Evolutionary conservation across 2,888 invertebrate genomes (phyloP), one percentile per base, ranked within the genome.

Genomic region (Bombyx huttoni): DNA sequence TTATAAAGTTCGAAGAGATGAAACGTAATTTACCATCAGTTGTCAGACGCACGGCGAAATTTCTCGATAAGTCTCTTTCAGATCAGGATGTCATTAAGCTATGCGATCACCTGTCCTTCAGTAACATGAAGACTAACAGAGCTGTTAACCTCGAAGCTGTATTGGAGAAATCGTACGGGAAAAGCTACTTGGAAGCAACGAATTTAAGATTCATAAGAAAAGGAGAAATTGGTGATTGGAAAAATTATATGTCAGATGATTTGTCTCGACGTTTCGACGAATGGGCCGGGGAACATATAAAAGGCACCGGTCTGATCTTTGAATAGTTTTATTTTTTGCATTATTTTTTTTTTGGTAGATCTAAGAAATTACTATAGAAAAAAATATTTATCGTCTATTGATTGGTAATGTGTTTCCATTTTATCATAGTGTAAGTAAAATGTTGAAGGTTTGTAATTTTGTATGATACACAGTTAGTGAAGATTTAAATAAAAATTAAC

Each of bases 1-100:
- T 95, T 72, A 82, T 96, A 49, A 94, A 92, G 62, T 96, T 94
- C 68, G 96, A 96, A 81, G 94, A 96, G 54, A 92, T 96, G 92
- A 93, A 94, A 65, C 89, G 84, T 51, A 93, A 97, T 73, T 89
- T 95, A 14, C 85, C 90, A 0, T 88, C 88, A 0, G 91, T 91
- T 0, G 90, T 97, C 8, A 78, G 89, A 34, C 90, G 91, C 68
- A 93, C 96, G 24, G 94, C 95, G 0, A 68, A 84, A 3, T 96
- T 96, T 72, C 80, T 96, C 13, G 90, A 90, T 7, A 93, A 94
- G 68, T 72, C 78, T 9, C 75, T 94, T 13, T 90, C 90, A 0
- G 92, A 94, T 0, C 90, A 91, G 7, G 91, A 96, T 64, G 82
- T 96, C 1, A 80, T 89, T 5, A 81, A 84, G n/a, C 89, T 96